These are phyloP conservation scores for Opisthograptis luteolata DNA, from an alignment of 2,888 invertebrate species.

Conservation along the genomic window DNA sequence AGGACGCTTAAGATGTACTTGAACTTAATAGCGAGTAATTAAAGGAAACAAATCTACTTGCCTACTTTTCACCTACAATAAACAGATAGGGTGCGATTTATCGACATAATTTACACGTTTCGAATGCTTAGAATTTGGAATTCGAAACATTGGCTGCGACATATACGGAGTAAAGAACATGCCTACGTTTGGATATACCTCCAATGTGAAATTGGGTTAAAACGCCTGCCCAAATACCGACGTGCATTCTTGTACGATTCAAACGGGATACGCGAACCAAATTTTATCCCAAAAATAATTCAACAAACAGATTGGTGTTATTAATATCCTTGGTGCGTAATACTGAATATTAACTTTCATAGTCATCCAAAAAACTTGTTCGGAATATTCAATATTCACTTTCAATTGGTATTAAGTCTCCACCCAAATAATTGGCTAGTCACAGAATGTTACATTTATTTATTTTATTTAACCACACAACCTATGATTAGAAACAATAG, in stretches of 20 bases:
- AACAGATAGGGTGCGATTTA: conserved; percentile 31
- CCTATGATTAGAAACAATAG: conserved; percentile 25
- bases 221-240: conserved; percentile 23
- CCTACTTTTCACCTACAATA: conserved; percentile 5
- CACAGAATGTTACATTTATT: neutral
- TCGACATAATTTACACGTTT: conserved; percentile 46
- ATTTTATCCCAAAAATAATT: neutral
- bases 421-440: neutral
- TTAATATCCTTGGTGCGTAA: too few species aligned
- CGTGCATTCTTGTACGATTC: conserved; percentile 8
- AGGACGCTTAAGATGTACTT: neutral
- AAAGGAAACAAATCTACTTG: too few species aligned
- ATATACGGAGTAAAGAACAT: conserved; percentile 41
- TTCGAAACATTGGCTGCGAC: conserved; percentile 49
- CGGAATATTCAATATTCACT: too few species aligned
- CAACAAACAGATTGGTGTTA: neutral
- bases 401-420: too few species aligned
- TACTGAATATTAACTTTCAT: too few species aligned
- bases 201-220: conserved; percentile 27
- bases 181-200: conserved; percentile 37
- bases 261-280: neutral
- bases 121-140: conserved; percentile 54
- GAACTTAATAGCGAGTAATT: too few species aligned
- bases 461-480: conserved; percentile 4
- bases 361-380: too few species aligned